Evolutionary conservation across 2,113 vertebrate genomes (phyloP), one percentile per base, ranked within the genome.

Genomic region (Trichechus manatus): DNA sequence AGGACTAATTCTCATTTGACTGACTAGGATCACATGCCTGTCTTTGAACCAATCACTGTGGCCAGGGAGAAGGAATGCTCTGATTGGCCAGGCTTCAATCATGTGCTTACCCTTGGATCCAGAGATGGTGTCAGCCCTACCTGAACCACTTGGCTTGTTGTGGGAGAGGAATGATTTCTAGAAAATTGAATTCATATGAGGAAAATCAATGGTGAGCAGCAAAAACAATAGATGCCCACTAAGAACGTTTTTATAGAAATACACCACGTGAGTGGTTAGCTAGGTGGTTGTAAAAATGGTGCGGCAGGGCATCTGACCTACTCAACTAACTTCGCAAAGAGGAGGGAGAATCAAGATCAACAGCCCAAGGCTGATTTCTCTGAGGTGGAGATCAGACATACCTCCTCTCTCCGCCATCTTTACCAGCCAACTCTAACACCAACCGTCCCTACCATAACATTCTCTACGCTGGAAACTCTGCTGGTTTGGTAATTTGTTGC

Each of bases 51-150:
- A 68, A 42, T 81, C 56, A 39, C 7, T 42, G 36, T 59, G 63
- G 6, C 10, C 9, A 27, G 31, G 36, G 20, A 6, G 4, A 3
- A 29, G 27, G 77, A 20, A 33, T 15, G 42, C 70, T 85, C n/a
- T 90, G 17, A 88, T 39, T 90, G 50, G 66, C 44, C 44, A n/a
- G 22, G 42, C 14, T 2, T 22, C 15, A 56, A 31, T 83, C 79
- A 66, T 0, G 0, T 44, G 9, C 20, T 92, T 42, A 59, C 36
- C 1, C 5, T 72, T 25, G 31, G 80, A 9, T 7, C 36, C 33
- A 72, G 81, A 23, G 14, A 39, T 13, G 42, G 13, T 0, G 1
- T 84, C 29, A 29, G 9, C 3, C 14, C 1, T 0, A 19, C 8
- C 9, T 36, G n/a, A 36, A 36, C 39, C 15, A 20, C 14, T 75